Percentiles rank a stretch among this genome's conserved stretches.
Conservation (phyloP, 1,140 invertebrate species). For the Achroia grisella region DNA sequence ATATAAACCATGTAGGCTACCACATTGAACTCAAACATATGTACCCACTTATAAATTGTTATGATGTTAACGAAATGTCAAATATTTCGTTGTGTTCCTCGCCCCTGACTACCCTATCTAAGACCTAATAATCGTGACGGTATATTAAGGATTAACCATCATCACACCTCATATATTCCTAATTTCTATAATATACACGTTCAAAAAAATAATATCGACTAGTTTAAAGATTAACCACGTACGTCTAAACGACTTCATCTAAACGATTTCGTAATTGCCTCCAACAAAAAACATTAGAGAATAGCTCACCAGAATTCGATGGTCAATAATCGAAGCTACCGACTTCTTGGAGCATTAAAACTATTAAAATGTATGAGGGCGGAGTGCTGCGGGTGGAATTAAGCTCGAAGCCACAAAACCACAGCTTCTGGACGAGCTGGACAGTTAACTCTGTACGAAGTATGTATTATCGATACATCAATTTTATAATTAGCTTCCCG, state of each 20-base stretch:
- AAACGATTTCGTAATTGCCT: conserved; percentile 18
- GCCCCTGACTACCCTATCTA: too few relatives aligned
- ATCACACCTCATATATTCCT: too few relatives aligned
- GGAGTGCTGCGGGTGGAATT: conserved; percentile 40
- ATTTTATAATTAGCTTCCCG: conserved; percentile 28
- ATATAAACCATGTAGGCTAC: too few relatives aligned
- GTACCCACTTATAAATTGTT: too few relatives aligned
- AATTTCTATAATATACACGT: too few relatives aligned
- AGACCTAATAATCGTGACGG: too few relatives aligned
- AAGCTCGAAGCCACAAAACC: conserved; percentile 56
- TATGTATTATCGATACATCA: conserved; percentile 21
- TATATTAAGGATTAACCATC: too few relatives aligned
- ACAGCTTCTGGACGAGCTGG: conserved; percentile 51
- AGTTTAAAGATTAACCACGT: conserved; percentile 15
- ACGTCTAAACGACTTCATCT: conserved; percentile 20
- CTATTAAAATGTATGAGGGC: conserved; percentile 53
- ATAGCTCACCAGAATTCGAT: conserved; percentile 12
- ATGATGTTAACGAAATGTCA: too few relatives aligned
- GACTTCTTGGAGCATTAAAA: conserved; percentile 40
- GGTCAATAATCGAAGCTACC: conserved; percentile 11
- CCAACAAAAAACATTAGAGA: conserved; percentile 2
- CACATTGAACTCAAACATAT: too few relatives aligned
- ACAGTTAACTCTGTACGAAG: conserved; percentile 18
- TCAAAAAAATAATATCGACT: not conserved
- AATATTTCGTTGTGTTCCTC: too few relatives aligned